A percentile compares a stretch with the other conserved stretches of the same genome.
Conservation (phyloP, 2,888 invertebrate species). For the Brachypterus glaber region DNA sequence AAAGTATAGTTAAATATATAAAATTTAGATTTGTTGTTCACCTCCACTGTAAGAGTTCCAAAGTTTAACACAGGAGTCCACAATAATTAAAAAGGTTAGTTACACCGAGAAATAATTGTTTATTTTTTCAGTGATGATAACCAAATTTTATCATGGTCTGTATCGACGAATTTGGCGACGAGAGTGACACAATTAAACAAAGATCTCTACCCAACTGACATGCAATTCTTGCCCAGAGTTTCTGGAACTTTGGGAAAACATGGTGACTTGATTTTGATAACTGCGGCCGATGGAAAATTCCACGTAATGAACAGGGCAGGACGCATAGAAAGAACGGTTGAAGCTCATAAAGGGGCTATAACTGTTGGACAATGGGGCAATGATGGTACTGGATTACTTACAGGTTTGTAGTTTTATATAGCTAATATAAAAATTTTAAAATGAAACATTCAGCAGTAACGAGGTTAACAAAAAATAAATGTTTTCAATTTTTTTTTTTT, state of each 20-base stretch:
- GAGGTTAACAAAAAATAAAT: too few relatives aligned
- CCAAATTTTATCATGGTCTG: slow-evolving; percentile 79
- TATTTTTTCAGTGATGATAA: slow-evolving; percentile 74
- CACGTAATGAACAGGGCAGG: slow-evolving; percentile 83
- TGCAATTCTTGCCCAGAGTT: slow-evolving; percentile 78
- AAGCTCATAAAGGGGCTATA: slow-evolving; percentile 89
- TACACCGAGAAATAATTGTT: too few relatives aligned
- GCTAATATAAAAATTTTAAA: too few relatives aligned
- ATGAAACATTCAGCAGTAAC: too few relatives aligned
- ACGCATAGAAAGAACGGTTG: slow-evolving; percentile 83
- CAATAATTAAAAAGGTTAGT: too few relatives aligned
- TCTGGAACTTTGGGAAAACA: slow-evolving; percentile 46
- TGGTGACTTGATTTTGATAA: slow-evolving; percentile 74
- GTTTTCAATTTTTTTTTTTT: too few relatives aligned
- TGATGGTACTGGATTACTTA: slow-evolving; percentile 89
- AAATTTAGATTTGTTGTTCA: background rate
- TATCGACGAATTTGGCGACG: slow-evolving; percentile 66
- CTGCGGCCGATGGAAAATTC: slow-evolving; percentile 84
- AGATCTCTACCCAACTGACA: slow-evolving; percentile 79
- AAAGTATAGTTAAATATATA: too few relatives aligned
- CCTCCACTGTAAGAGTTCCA: background rate
- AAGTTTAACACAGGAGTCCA: too few relatives aligned
- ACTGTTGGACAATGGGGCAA: slow-evolving; percentile 87
- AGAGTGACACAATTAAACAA: slow-evolving; percentile 69
- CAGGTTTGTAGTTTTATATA: too few relatives aligned